Evolutionary conservation across 2,113 vertebrate species (phyloP).

Genomic region (Tyrannus savana): DNA sequence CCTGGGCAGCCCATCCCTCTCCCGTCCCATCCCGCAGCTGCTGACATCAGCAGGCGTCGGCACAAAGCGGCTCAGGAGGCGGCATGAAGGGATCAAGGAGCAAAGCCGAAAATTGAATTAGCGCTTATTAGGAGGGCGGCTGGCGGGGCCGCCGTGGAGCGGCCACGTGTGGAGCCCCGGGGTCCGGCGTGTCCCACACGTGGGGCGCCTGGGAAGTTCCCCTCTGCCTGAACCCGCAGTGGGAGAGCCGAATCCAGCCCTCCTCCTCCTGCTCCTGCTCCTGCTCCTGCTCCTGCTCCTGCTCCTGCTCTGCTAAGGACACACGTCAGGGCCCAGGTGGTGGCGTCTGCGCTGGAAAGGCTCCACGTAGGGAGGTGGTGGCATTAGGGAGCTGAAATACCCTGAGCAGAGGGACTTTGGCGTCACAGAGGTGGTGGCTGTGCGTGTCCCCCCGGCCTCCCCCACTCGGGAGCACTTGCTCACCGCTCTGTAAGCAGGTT

Average conservation of each 20-base stretch:
- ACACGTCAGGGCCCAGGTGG: not conserved
- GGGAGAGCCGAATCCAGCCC: not conserved
- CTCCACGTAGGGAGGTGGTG: not conserved
- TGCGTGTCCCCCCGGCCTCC: accelerated
- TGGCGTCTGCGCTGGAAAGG: not conserved
- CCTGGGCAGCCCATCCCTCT: not conserved
- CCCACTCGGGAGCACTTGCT: not conserved
- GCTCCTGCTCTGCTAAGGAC: not conserved
- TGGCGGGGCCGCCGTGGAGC: not conserved
- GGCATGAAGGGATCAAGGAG: constrained; percentile 25
- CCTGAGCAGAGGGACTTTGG: not conserved
- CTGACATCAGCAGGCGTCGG: constrained; percentile 48
- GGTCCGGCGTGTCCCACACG: not conserved
- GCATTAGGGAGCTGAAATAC: not conserved
- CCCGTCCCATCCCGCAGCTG: accelerated
- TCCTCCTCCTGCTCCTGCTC: not conserved
- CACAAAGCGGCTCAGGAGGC: constrained; percentile 33
- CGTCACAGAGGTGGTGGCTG: not conserved
- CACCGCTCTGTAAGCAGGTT: not conserved
- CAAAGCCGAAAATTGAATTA: constrained; percentile 64
- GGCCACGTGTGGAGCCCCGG: not conserved
- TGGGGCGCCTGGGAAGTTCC: not conserved
- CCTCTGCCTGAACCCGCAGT: accelerated
- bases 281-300: not conserved
- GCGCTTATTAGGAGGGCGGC: not conserved